A percentile compares a stretch with the other conserved stretches of the same genome.
phyloP scores from a whole-genome alignment of 2,888 invertebrate genomes.

The Adelognathus sp. region DNA sequence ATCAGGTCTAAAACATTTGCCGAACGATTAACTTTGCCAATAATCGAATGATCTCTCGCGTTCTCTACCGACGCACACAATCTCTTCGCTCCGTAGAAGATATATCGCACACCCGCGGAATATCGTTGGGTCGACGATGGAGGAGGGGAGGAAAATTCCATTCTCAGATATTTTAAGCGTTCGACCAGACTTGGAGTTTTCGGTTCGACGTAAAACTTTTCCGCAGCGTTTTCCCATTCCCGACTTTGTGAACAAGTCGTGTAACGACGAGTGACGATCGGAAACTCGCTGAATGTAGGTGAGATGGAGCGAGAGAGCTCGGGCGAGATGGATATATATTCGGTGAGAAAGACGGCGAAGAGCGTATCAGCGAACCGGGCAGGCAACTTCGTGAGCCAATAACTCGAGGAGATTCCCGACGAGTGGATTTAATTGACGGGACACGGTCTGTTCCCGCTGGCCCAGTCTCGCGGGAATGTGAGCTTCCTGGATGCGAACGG shows the following conservation, averaged over 20 bases:
- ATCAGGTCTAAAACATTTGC: slow-evolving; percentile 40
- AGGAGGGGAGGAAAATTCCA: slow-evolving; percentile 34
- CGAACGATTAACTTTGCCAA: slow-evolving; percentile 49
- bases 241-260: slow-evolving; percentile 32
- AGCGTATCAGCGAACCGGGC: slow-evolving; percentile 43
- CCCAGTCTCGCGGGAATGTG: slow-evolving; percentile 49
- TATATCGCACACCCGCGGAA: not conserved
- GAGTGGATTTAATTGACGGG: slow-evolving; percentile 62
- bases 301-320: slow-evolving; percentile 16
- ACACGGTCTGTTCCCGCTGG: slow-evolving; percentile 49
- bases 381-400: slow-evolving; percentile 56
- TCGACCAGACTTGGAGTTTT: slow-evolving; percentile 45
- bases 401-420: slow-evolving; percentile 55
- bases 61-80: slow-evolving; percentile 2
- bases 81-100: not conserved
- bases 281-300: slow-evolving; percentile 54
- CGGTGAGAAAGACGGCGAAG: slow-evolving; percentile 48
- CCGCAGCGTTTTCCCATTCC: slow-evolving; percentile 24
- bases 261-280: slow-evolving; percentile 55
- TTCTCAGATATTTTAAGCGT: slow-evolving; percentile 44
- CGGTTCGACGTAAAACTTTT: slow-evolving; percentile 49
- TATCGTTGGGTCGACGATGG: not conserved
- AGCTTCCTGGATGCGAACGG: slow-evolving; percentile 52
- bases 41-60: slow-evolving; percentile 38
- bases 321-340: not conserved